Evolutionary conservation across 2,797 vertebrate genomes (phyloP).

Genomic region (Platyrinchus mystaceus): DNA sequence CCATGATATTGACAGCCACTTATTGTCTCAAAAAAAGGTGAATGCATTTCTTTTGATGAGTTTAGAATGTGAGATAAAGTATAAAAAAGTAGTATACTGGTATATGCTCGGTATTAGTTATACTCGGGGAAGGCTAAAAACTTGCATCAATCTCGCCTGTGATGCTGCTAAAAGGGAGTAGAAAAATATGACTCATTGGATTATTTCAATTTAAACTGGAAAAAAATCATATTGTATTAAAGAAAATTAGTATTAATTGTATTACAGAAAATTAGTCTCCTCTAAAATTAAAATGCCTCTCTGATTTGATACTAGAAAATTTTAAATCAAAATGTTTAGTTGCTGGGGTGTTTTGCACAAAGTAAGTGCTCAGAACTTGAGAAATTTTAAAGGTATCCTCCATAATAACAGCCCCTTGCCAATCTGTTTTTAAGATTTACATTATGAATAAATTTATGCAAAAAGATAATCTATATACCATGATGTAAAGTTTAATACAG

Average conservation of each 20-base stretch:
- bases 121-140: background rate
- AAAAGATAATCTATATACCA: background rate
- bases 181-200: background rate
- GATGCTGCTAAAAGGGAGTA: background rate
- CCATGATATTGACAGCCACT: background rate
- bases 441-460: background rate
- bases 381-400: background rate
- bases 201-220: background rate
- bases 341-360: background rate
- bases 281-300: background rate
- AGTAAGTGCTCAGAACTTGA: background rate
- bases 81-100: background rate
- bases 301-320: background rate
- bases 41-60: background rate
- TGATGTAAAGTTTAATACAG: background rate
- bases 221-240: background rate
- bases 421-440: background rate
- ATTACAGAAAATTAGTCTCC: background rate
- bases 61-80: background rate
- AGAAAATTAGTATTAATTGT: background rate
- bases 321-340: background rate
- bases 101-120: background rate
- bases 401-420: background rate
- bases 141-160: background rate
- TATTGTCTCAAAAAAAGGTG: background rate